phyloP scores from a whole-genome alignment of 2,888 invertebrate genomes.

The Pseudococcus viburni region DNA sequence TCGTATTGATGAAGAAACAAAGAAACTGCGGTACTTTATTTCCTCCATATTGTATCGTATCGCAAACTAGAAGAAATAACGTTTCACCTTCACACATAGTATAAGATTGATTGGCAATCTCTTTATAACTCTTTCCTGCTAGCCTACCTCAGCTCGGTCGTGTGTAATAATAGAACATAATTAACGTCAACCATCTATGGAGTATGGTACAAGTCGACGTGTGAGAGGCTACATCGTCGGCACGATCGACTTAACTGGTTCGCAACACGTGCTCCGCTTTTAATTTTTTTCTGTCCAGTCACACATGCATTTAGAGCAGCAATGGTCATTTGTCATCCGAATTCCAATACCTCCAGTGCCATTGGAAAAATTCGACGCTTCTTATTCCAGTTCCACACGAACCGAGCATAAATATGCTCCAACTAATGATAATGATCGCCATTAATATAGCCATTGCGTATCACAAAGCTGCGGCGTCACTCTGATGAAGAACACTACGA shows the following conservation, averaged over 20 bases:
- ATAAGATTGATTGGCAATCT: conserved; percentile 48
- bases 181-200: conserved; percentile 55
- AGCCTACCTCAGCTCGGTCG: background rate
- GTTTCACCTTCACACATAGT: conserved; percentile 26
- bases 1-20: conserved; percentile 31
- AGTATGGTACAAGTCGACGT: conserved; percentile 36
- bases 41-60: background rate
- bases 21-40: background rate
- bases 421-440: conserved; percentile 9
- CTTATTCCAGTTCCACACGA: background rate
- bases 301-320: conserved; percentile 4
- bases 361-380: background rate
- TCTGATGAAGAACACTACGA: background rate
- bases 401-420: background rate
- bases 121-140: conserved; percentile 2
- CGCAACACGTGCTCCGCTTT: conserved; percentile 17
- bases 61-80: background rate
- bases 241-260: conserved; percentile 49
- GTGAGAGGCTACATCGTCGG: conserved; percentile 34
- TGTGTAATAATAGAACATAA: conserved; percentile 50
- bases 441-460: conserved; percentile 16
- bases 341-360: background rate
- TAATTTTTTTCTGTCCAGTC: conserved; percentile 1
- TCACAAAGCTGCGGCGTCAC: background rate
- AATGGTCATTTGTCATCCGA: background rate